Conservation (phyloP, 2,797 vertebrate species). For the Mormyrus proboscirostris region DNA sequence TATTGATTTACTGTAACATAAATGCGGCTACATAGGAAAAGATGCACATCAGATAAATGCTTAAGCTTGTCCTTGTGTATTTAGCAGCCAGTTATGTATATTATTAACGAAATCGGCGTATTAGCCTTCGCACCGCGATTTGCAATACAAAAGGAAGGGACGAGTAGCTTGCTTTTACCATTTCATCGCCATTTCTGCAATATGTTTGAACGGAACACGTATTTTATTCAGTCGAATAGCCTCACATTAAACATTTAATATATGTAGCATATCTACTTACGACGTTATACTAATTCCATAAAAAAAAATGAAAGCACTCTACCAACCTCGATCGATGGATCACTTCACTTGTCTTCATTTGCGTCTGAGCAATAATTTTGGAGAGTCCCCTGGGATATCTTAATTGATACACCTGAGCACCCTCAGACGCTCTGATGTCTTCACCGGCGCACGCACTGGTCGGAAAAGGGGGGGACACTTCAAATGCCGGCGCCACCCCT, state of each 20-base stretch:
- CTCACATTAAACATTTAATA: neutral
- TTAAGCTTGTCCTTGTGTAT: neutral
- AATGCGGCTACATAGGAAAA: neutral
- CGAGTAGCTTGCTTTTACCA: neutral
- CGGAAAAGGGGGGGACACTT: neutral
- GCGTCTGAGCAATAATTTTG: neutral
- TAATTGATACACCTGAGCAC: neutral
- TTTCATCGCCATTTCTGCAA: slow-evolving; percentile 10
- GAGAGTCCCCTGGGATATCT: neutral
- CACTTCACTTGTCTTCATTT: neutral
- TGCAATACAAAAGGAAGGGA: neutral
- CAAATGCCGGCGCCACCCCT: neutral
- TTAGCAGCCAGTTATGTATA: neutral
- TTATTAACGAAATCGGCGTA: neutral
- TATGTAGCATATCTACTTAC: neutral
- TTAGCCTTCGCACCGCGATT: neutral
- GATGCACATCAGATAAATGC: neutral
- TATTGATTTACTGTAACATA: neutral
- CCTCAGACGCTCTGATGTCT: neutral
- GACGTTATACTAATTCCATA: neutral
- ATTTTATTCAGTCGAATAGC: neutral
- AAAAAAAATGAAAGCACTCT: neutral
- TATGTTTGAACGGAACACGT: neutral
- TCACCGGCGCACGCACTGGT: neutral
- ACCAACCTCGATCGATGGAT: neutral